A percentile compares a stretch with the other conserved stretches of the same genome.
phyloP scores from a whole-genome alignment of 2,113 vertebrate genomes.

The Sebastes fasciatus region DNA sequence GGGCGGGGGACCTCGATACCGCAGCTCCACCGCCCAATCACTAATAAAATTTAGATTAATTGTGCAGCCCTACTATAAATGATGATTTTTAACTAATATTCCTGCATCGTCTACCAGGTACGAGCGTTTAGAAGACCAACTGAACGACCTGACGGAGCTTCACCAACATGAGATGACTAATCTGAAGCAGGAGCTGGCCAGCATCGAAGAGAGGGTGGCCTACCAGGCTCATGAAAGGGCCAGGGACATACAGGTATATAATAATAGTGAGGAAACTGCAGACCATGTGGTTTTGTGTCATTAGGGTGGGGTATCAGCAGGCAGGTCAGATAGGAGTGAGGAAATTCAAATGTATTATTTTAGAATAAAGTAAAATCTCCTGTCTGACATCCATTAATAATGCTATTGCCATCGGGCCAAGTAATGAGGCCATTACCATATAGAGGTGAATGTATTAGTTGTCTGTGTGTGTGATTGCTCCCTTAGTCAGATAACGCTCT shows the following conservation, averaged over 20 bases:
- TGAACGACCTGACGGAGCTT: slow-evolving; percentile 94
- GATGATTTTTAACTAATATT: neutral
- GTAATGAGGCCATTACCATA: neutral
- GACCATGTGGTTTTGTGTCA: neutral
- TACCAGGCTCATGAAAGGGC: slow-evolving; percentile 96
- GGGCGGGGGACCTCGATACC: no score
- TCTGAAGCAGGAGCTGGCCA: slow-evolving; percentile 95
- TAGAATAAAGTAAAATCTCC: neutral
- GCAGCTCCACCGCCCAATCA: no score
- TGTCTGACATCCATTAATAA: neutral
- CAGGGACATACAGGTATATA: slow-evolving; percentile 92
- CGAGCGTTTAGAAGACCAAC: slow-evolving; percentile 92
- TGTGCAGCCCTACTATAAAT: neutral
- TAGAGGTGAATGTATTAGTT: neutral
- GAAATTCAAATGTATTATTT: neutral
- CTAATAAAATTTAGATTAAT: no score
- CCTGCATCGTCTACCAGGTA: slow-evolving; percentile 78
- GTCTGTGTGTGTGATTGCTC: neutral
- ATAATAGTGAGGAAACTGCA: neutral
- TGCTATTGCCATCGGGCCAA: neutral
- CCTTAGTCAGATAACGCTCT: neutral
- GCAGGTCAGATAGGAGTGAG: neutral
- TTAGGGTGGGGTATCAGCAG: neutral
- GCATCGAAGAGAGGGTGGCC: slow-evolving; percentile 95
- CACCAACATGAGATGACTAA: slow-evolving; percentile 96